These are phyloP conservation scores for Podarcis muralis DNA, from an alignment of 2,113 vertebrate species.

Conservation along the genomic window DNA sequence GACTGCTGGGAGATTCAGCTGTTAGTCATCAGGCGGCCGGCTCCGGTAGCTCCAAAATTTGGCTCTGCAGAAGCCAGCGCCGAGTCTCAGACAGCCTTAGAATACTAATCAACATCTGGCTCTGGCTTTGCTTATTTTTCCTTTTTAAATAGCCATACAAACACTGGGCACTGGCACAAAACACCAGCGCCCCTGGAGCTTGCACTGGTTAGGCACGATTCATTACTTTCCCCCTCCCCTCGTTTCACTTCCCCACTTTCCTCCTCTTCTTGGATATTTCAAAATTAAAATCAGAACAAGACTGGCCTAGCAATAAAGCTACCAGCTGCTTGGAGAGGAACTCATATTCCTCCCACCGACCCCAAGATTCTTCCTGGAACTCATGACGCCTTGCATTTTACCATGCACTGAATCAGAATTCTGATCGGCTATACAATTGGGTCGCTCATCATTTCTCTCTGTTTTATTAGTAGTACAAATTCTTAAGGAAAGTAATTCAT, in stretches of 20 bases:
- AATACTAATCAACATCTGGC: slow-evolving; percentile 49
- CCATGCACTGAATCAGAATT: background rate
- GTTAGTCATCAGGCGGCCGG: background rate
- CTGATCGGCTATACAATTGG: background rate
- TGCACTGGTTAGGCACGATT: background rate
- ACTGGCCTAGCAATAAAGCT: background rate
- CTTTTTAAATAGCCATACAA: slow-evolving; percentile 41
- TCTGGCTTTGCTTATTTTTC: slow-evolving; percentile 42
- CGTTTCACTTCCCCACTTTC: background rate
- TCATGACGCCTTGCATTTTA: fast-evolving
- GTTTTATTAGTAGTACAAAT: background rate
- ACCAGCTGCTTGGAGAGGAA: background rate
- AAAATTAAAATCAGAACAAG: background rate
- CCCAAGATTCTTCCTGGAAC: background rate
- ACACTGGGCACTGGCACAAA: slow-evolving; percentile 34
- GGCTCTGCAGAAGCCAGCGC: background rate
- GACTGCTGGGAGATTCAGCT: background rate
- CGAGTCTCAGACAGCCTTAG: background rate
- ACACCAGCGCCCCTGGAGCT: slow-evolving; percentile 7
- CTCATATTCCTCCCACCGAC: background rate
- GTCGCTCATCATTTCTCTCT: background rate
- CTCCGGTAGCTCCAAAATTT: background rate
- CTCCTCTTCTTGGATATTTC: background rate
- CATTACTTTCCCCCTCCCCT: slow-evolving; percentile 7
- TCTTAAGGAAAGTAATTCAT: background rate